These are phyloP conservation scores for Ctenodactylus gundi DNA, from an alignment of 2,113 vertebrate genomes.

Conservation along the genomic window DNA sequence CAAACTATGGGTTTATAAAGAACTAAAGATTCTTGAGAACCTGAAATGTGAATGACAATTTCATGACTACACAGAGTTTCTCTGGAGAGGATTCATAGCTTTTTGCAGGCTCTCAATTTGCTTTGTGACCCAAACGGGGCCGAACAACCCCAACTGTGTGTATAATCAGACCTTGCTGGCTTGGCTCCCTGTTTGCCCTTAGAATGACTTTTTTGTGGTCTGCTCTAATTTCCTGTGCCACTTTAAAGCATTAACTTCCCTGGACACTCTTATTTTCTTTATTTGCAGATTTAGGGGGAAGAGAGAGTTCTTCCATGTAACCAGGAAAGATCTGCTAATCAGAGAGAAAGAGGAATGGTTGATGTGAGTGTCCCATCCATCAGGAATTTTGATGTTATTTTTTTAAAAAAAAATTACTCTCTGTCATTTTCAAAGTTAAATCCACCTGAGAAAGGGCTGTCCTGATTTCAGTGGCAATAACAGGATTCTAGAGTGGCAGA, in stretches of 20 bases:
- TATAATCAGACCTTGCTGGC: background rate
- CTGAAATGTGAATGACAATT: background rate
- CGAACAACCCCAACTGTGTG: background rate
- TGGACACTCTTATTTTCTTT: background rate
- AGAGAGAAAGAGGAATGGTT: background rate
- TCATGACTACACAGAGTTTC: background rate
- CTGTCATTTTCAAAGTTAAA: slow-evolving; percentile 23
- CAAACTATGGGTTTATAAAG: background rate
- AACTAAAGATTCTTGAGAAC: background rate
- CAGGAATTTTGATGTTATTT: background rate
- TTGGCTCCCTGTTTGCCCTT: background rate
- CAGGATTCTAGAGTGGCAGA: background rate
- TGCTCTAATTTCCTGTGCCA: background rate
- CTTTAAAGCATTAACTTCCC: background rate
- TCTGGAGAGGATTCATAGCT: background rate
- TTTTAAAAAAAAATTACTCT: background rate
- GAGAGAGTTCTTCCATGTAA: background rate
- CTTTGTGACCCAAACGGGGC: background rate
- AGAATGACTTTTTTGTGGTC: background rate
- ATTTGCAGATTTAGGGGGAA: background rate
- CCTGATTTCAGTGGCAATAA: background rate
- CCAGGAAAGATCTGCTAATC: background rate
- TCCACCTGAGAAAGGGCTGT: background rate
- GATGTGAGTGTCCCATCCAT: background rate
- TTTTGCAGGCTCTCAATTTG: background rate